Evolutionary conservation across 2,113 vertebrate species (phyloP), one percentile per base, ranked within the genome.

Genomic region (Arenaria interpres): DNA sequence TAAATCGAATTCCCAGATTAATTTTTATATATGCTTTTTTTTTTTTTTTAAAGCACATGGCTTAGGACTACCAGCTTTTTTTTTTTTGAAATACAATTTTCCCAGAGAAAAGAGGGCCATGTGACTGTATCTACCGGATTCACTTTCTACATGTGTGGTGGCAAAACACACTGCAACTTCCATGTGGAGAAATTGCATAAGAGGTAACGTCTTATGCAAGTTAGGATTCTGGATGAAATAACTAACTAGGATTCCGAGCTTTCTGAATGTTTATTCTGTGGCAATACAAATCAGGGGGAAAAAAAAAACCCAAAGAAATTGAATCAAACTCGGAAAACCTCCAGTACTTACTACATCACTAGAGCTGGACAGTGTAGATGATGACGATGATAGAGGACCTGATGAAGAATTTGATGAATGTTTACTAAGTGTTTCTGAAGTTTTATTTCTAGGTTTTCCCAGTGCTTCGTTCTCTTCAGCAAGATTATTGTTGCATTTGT

Each of bases 401-500:
- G 99, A 99, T 59, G 99, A 99, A 89, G 98, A 99, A 72, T 99
- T 99, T 85, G 99, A 99, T 96, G 99, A 99, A 88, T 98, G 98
- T 98, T 99, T 99, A 98, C 99, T 99, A 95, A 98, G 98, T 19
- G 98, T 97, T 92, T 98, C 93, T 97, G 98, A 96, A 96, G 97
- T 96, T 97, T 98, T 97, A 98, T 98, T 89, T 98, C 98, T 98
- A 94, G 97, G 95, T 94, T 98, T 98, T 91, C 97, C 98, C 88
- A 98, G 96, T 66, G 98, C 94, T 96, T 98, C 97, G 45, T 80
- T 98, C 84, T 98, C 98, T 96, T 99, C 99, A 33, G 98, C 97
- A 64, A 99, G 97, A 77, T 99, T 99, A 98, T 99, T 99, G 98
- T 99, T 99, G 98, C 99, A 98, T 96, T 99, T 99, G 84, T 99